Conservation (phyloP, 37 sponge, comb jelly and placozoan genomes). For the Haliclona indistincta region DNA sequence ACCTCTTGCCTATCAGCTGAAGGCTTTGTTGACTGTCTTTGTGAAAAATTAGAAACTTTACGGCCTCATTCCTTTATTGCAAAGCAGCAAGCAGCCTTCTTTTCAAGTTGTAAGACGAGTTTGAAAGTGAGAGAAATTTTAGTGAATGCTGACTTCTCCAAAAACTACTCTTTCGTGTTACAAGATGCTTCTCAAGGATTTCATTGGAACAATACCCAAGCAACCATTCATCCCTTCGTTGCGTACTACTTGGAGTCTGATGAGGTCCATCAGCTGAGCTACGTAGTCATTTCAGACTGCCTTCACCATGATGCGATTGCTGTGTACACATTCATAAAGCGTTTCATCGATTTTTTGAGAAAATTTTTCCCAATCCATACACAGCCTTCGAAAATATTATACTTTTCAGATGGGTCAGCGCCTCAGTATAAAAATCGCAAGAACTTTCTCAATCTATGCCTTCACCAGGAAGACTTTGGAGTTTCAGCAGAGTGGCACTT, state of each 20-base stretch:
- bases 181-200: constrained; percentile 60
- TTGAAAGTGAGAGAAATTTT: constrained; percentile 31
- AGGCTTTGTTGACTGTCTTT: constrained; percentile 25
- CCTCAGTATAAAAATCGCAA: constrained; percentile 6
- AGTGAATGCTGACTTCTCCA: constrained; percentile 49
- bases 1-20: constrained; percentile 1
- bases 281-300: constrained; percentile 42
- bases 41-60: constrained; percentile 15
- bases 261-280: constrained; percentile 27
- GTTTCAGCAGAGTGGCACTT: constrained; percentile 61
- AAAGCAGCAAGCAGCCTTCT: constrained; percentile 28
- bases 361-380: not conserved
- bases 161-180: constrained; percentile 58
- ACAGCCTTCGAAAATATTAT: constrained; percentile 19
- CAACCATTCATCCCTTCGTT: constrained; percentile 54
- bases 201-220: constrained; percentile 68
- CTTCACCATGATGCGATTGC: constrained; percentile 46
- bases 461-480: constrained; percentile 59
- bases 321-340: constrained; percentile 20
- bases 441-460: constrained; percentile 26
- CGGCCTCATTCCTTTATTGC: constrained; percentile 38
- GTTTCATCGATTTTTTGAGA: constrained; percentile 12
- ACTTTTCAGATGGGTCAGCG: constrained; percentile 12
- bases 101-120: not conserved
- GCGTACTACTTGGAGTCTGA: constrained; percentile 11